Base-by-base conservation (phyloP, 2,888 invertebrate species). In the Drosophila mimica region DNA sequence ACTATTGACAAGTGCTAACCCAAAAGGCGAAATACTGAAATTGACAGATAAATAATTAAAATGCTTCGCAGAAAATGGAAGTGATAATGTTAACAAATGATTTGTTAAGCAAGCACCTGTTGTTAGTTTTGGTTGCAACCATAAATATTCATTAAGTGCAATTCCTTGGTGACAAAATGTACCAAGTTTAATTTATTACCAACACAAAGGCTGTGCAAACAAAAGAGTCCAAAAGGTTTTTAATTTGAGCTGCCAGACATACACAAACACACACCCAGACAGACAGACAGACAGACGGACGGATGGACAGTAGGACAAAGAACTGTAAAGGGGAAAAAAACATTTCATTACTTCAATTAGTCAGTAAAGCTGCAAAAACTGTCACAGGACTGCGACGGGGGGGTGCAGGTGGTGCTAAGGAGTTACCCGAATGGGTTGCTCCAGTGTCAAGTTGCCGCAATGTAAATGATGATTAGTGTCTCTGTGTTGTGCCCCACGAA, bases 331-430 rank as follows among this genome's bases (percentile, higher is more conserved):
- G 56, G 60, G 69, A 59, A 67, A 79, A 79, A 79, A 78, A 74
- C 89, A 76, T 87, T 87, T 87, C 89, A 87, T 90, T 90, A 88
- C 87, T 88, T 87, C 90, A 87, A 87, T 87, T 87, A 87, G 89
- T 76, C 68, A 70, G 66, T 36, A 66, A 33, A 70, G 68, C 54
- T 49, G 68, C 77, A 33, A 65, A 80, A 76, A 64, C 65, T 67
- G 60, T 46, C 60, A 51, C 36, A 46, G 68, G 43, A 62, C 54
- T 28, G n/a, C 11, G 17, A 13, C 1, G 7, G 28, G 7, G 60
- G 48, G 52, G 61, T 53, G 49, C 69, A 61, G 68, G 28, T 58
- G 74, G 49, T 57, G 28, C 7, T 11, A 20, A 30, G 34, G 15
- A 20, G 54, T 48, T 8, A 48, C 13, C 30, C 33, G 28, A 33